Base-by-base conservation (phyloP, 2,113 vertebrate species). In the Rhadina sibilatrix region DNA sequence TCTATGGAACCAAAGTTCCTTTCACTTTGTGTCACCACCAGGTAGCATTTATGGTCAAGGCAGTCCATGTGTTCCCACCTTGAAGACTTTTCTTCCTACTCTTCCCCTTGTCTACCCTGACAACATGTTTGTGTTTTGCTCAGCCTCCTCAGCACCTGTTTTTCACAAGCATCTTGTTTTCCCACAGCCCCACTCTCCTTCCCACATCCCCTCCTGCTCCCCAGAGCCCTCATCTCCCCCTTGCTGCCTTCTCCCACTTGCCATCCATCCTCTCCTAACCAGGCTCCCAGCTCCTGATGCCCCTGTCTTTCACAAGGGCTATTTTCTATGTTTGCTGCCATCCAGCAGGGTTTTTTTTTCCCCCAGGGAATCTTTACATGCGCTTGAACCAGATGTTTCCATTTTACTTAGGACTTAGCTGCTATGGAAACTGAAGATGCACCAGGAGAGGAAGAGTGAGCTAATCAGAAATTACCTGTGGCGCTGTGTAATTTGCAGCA, bases 401-500 rank as follows among this genome's bases (percentile, higher is more conserved):
- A 95, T 98, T 98, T 97, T 97, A 94, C 92, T 86, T 94, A 89
- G 96, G 97, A 94, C 95, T 98, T 97, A 98, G 97, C 98, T 98
- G 97, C 98, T 98, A 98, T 98, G 98, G 98, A 98, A 98, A 98
- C 98, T 98, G 97, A 97, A 94, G 95, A 97, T 95, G 93, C 97
- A 97, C 94, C 94, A 95, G 95, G 91, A 95, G 89, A 96, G 97
- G 94, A 97, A 75, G 87, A 97, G 91, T 89, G 82, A 95, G 94
- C 94, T 97, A 97, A 97, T 98, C 96, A 97, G 97, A 97, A 97
- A 97, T 97, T 97, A 97, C 97, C 97, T 96, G 97, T 91, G 95
- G 98, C 21, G 98, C 90, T 78, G 92, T 95, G 96, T 98, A 97
- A 98, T 97, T 97, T 96, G 94, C 94, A 95, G 76, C 95, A 96